Conservation (phyloP, 2,797 vertebrate genomes). For the Naso thynnoides region DNA sequence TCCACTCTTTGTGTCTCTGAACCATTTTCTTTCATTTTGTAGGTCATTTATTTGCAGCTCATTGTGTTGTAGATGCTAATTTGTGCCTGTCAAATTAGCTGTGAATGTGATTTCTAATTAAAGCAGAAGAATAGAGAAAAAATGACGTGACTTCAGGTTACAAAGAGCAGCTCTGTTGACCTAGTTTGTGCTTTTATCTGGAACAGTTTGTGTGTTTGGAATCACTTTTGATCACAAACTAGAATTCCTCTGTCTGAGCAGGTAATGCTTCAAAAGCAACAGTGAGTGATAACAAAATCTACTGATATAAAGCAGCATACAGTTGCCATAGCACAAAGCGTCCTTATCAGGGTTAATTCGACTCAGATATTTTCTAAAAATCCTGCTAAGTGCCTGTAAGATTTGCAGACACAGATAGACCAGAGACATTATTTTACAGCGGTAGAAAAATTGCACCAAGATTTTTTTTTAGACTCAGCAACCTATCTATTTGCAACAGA, state of each 20-base stretch:
- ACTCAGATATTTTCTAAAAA: slow-evolving; percentile 31
- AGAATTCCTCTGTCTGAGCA: slow-evolving; percentile 19
- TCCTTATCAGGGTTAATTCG: slow-evolving; percentile 27
- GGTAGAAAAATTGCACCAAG: slow-evolving; percentile 55
- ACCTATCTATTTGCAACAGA: slow-evolving; percentile 50
- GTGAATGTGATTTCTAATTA: slow-evolving; percentile 51
- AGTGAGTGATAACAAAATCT: slow-evolving; percentile 11
- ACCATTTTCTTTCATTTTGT: slow-evolving; percentile 30
- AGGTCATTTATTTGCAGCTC: slow-evolving; percentile 26
- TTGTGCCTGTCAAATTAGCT: slow-evolving; percentile 45
- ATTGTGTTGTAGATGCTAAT: slow-evolving; percentile 46
- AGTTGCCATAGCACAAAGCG: background rate
- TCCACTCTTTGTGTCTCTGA: slow-evolving; percentile 27
- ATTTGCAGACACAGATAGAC: slow-evolving; percentile 42
- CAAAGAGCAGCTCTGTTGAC: slow-evolving; percentile 43
- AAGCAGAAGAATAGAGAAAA: slow-evolving; percentile 35
- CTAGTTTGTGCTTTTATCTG: slow-evolving; percentile 48
- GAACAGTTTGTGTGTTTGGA: slow-evolving; percentile 33
- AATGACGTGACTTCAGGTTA: slow-evolving; percentile 29
- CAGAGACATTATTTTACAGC: slow-evolving; percentile 23
- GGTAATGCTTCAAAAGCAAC: slow-evolving; percentile 12
- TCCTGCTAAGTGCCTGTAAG: slow-evolving; percentile 26
- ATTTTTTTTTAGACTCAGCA: slow-evolving; percentile 47
- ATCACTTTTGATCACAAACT: slow-evolving; percentile 35
- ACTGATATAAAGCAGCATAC: slow-evolving; percentile 3